Evolutionary conservation across 2,797 vertebrate species (phyloP).

Genomic region (Lagodon rhomboides): DNA sequence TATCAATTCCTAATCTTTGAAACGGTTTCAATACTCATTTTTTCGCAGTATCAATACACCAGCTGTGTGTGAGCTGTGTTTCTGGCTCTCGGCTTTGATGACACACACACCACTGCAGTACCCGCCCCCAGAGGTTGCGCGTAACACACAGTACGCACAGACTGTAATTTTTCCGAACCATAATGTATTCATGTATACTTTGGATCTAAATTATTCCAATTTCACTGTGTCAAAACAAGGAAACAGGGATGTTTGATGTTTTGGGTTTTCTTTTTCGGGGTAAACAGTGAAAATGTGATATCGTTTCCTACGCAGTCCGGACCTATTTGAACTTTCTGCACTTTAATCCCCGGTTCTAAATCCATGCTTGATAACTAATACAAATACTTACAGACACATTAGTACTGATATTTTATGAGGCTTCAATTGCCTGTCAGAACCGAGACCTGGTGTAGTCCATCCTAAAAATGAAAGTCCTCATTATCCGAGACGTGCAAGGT

Average conservation of each 20-base stretch:
- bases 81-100: too few species aligned
- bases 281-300: not conserved
- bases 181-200: not conserved
- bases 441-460: constrained; percentile 5
- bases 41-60: too few species aligned
- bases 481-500: constrained; percentile 34
- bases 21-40: too few species aligned
- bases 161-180: too few species aligned
- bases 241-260: not conserved
- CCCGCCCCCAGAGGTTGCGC: too few species aligned
- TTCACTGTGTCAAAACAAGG: not conserved
- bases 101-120: too few species aligned
- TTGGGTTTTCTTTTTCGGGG: not conserved
- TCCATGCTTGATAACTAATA: not conserved
- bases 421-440: constrained; percentile 14
- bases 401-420: constrained; percentile 11
- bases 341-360: not conserved
- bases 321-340: not conserved
- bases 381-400: not conserved
- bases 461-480: constrained; percentile 30
- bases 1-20: too few species aligned
- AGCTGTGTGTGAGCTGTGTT: too few species aligned
- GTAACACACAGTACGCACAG: too few species aligned
- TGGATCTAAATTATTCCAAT: not conserved
- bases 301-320: not conserved